Evolutionary conservation across 2,113 vertebrate species (phyloP).

Genomic region (Cryptotis parvus): DNA sequence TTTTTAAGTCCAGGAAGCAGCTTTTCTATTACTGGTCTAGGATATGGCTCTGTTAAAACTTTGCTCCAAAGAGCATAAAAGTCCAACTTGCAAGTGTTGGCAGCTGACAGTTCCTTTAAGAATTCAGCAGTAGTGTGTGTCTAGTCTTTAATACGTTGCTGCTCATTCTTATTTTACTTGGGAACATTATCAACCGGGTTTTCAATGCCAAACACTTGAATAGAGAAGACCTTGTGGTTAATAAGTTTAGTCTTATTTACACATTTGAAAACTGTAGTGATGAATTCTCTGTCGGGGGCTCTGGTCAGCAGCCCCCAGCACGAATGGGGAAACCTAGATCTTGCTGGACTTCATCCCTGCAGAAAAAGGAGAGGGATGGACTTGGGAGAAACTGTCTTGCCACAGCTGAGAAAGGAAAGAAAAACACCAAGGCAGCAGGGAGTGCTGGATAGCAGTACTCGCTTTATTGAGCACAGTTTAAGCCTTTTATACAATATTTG

Average conservation of each 20-base stretch:
- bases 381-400: too few relatives aligned
- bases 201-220: not conserved
- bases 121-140: not conserved
- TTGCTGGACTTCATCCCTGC: too few relatives aligned
- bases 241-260: constrained; percentile 13
- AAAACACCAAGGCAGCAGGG: too few relatives aligned
- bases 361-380: too few relatives aligned
- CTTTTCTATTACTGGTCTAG: constrained; percentile 32
- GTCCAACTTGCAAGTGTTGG: constrained; percentile 34
- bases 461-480: too few relatives aligned
- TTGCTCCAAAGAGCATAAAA: not conserved
- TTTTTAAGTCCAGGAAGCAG: constrained; percentile 15
- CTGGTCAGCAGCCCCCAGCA: too few relatives aligned
- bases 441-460: too few relatives aligned
- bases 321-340: too few relatives aligned
- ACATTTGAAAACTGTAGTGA: not conserved
- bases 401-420: too few relatives aligned
- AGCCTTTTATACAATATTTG: too few relatives aligned
- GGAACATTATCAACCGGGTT: not conserved
- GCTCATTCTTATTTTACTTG: constrained; percentile 45
- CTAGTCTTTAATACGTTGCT: constrained; percentile 27
- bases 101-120: not conserved
- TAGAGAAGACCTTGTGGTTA: not conserved
- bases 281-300: not conserved
- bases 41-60: constrained; percentile 62